Base-by-base conservation (phyloP, 92 coral and sea anemone genomes). In the Siderastrea radians region DNA sequence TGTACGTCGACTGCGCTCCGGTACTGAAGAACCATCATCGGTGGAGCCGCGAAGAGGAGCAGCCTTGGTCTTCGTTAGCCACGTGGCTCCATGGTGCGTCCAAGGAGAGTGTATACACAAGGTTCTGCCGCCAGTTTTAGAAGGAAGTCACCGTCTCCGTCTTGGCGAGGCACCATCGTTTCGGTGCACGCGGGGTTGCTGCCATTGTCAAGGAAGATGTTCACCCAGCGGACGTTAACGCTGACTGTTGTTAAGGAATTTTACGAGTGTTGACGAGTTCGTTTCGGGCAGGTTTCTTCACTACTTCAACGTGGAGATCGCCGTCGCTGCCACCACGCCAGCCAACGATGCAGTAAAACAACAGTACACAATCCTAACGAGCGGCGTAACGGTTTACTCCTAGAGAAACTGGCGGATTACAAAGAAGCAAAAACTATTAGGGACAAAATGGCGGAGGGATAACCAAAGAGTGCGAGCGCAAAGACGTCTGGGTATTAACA, bases 101-200 rank as follows among this genome's bases (percentile, higher is more conserved):
- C 17, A 80, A 69, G 44, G 91, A 87, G 4, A 87, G 86, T 2
- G 81, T 87, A 13, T 81, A 60, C 14, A 87, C 52, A 4, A 87
- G 80, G 51, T 72, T 87, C 50, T 85, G 89, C 45, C 67, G 55
- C 91, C 91, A 87, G 77, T 66, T 86, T 69, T 86, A 78, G 58
- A 87, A 87, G 58, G 80, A 19, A 75, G 73, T 61, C 48, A 74
- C 67, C 2, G 79, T 83, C 63, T 89, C 85, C 13, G 86, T 83
- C 77, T 89, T 89, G 62, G 92, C 75, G n/a, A 89, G 82, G 65
- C 89, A 67, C 85, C 89, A 89, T 57, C 84, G 92, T 68, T 89
- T 89, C 60, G 84, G 80, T 66, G 89, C 90, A 77, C 85, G 60
- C 73, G 54, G 67, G 17, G 38, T 73, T 8, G 48, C 58, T 51